Conservation (phyloP, 2,888 invertebrate species). For the Chymomyza caudatula region DNA sequence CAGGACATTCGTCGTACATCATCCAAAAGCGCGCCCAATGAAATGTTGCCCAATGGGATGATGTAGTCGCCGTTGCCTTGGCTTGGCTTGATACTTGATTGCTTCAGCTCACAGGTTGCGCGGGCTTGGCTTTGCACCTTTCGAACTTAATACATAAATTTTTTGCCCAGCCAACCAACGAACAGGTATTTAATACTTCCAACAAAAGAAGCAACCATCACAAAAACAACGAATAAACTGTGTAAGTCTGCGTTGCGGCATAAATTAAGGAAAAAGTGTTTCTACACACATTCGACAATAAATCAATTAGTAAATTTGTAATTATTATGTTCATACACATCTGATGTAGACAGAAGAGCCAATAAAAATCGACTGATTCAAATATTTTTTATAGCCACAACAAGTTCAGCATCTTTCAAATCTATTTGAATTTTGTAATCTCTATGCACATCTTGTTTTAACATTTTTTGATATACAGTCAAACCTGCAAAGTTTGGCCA, state of each 20-base stretch:
- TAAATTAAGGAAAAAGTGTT: conserved; percentile 65
- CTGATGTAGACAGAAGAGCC: conserved; percentile 39
- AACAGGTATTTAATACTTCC: conserved; percentile 61
- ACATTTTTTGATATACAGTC: no score
- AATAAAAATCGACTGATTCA: conserved; percentile 26
- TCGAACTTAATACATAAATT: conserved; percentile 50
- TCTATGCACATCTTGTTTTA: no score
- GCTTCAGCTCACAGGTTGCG: conserved; percentile 58
- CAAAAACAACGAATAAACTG: conserved; percentile 30
- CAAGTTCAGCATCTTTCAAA: neutral
- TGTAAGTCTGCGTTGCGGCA: conserved; percentile 31
- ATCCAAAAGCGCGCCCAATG: conserved; percentile 53
- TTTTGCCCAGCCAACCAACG: conserved; percentile 34
- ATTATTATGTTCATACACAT: conserved; percentile 75
- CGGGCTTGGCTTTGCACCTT: conserved; percentile 5
- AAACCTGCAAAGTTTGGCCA: no score
- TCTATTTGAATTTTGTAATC: no score
- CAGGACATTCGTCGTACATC: conserved; percentile 72
- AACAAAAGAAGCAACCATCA: conserved; percentile 18
- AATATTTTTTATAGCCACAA: neutral
- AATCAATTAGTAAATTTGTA: conserved; percentile 62
- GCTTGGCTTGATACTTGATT: conserved; percentile 45
- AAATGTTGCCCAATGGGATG: conserved; percentile 3
- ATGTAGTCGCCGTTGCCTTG: conserved; percentile 2
- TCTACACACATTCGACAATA: conserved; percentile 60